phyloP scores from a whole-genome alignment of 2,113 vertebrate species.

The Macrotis lagotis region DNA sequence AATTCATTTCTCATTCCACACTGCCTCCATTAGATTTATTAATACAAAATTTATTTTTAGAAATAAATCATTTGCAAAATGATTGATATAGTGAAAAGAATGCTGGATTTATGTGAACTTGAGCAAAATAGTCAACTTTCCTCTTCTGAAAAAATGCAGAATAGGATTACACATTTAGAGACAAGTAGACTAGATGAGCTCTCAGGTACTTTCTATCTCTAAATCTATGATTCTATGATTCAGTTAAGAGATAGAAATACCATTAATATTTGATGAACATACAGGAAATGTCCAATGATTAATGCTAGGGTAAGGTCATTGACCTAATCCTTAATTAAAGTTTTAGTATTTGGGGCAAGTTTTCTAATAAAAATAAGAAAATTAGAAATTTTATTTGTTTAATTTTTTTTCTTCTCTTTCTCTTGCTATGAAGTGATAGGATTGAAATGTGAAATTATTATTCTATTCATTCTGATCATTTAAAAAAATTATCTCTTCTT shows the following conservation, averaged over 20 bases:
- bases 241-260: not conserved
- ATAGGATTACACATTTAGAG: not conserved
- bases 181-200: not conserved
- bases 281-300: not conserved
- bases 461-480: not conserved
- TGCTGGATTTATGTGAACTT: not conserved
- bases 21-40: not conserved
- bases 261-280: not conserved
- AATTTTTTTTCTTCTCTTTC: conserved; percentile 1
- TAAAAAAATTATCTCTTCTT: not conserved
- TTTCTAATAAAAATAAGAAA: not conserved
- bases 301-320: not conserved
- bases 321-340: not conserved
- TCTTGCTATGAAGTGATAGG: not conserved
- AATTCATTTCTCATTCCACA: not conserved
- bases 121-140: not conserved
- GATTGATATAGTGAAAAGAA: not conserved
- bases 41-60: not conserved
- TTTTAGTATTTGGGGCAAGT: not conserved
- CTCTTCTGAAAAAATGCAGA: not conserved
- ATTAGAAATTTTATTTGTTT: not conserved
- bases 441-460: not conserved
- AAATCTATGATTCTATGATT: not conserved
- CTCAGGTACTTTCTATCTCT: not conserved
- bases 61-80: too few relatives aligned